These are phyloP conservation scores for Ectemnius lituratus DNA, from an alignment of 2,888 invertebrate species.

Conservation along the genomic window DNA sequence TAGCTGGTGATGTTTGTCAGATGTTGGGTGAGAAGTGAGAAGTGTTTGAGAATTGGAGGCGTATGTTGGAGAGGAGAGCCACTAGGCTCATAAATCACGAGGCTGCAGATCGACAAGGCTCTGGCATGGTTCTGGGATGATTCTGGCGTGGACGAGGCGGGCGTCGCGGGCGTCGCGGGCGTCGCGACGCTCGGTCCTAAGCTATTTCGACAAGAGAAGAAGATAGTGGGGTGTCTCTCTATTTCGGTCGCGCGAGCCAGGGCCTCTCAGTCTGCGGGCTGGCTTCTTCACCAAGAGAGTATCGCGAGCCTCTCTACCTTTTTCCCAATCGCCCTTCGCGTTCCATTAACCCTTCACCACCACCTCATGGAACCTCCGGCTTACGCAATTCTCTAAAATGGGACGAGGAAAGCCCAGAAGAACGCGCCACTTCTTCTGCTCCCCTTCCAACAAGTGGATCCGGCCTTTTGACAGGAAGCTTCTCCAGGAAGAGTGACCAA, in stretches of 20 bases:
- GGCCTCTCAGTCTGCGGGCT: slow-evolving; percentile 72
- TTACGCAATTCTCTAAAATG: not conserved
- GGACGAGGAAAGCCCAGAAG: not conserved
- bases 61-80: no score
- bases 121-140: slow-evolving; percentile 54
- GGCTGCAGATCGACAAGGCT: slow-evolving; percentile 45
- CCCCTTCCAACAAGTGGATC: no score
- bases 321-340: no score
- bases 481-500: no score
- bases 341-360: no score
- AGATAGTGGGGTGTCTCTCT: slow-evolving; percentile 71
- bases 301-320: not conserved
- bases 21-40: no score
- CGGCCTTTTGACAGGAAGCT: no score
- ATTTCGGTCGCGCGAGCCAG: slow-evolving; percentile 73
- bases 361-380: no score
- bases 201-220: slow-evolving; percentile 56
- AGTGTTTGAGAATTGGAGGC: no score
- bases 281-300: slow-evolving; percentile 67
- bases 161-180: slow-evolving; percentile 23
- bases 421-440: no score
- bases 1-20: no score
- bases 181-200: slow-evolving; percentile 48
- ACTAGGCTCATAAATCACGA: slow-evolving; percentile 41
- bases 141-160: slow-evolving; percentile 12